Conservation (phyloP, 2,888 invertebrate species). For the Terebella lapidaria region DNA sequence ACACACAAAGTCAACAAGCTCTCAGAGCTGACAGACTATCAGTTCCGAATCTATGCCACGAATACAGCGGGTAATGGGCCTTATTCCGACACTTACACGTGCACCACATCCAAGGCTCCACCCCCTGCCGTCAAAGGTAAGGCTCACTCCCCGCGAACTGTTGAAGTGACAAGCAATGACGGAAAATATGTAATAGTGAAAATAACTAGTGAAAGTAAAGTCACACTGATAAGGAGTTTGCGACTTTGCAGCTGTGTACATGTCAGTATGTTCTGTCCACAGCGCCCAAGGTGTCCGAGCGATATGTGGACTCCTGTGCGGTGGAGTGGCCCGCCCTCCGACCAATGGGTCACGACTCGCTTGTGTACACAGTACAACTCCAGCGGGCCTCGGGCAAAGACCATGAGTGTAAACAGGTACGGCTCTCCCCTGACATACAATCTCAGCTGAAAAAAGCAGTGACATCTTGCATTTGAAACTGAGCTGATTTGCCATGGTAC, state of each 20-base stretch:
- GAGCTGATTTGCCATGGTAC: too few relatives aligned
- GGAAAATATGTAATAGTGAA: neutral
- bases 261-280: neutral
- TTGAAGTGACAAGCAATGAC: too few relatives aligned
- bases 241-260: too few relatives aligned
- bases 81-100: constrained; percentile 68
- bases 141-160: neutral
- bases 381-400: constrained; percentile 20
- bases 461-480: too few relatives aligned
- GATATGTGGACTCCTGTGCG: constrained; percentile 59
- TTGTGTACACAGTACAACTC: constrained; percentile 72
- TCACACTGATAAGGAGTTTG: neutral
- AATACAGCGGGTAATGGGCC: constrained; percentile 81
- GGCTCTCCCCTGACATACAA: too few relatives aligned
- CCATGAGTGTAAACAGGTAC: constrained; percentile 11
- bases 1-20: constrained; percentile 78
- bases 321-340: constrained; percentile 66
- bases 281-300: constrained; percentile 63
- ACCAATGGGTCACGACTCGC: constrained; percentile 62
- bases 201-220: neutral
- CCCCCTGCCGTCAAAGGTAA: constrained; percentile 71
- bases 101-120: constrained; percentile 72
- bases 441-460: too few relatives aligned
- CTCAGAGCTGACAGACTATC: constrained; percentile 74
- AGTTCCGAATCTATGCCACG: constrained; percentile 78